Conservation (phyloP, 2,113 vertebrate species). For the Cottus gobio region DNA sequence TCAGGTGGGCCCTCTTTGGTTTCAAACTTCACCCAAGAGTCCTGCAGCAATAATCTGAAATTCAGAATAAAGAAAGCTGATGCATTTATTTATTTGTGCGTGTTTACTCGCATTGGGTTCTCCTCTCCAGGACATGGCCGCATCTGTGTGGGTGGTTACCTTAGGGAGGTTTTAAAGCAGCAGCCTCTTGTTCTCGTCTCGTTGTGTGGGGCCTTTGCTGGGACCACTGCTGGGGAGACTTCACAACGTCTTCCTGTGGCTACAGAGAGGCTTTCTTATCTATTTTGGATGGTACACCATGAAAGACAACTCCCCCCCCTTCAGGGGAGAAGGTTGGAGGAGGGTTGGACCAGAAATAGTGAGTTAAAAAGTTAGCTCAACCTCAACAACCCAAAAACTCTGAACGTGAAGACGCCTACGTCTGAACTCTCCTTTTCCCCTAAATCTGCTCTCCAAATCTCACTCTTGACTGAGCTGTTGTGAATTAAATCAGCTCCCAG, state of each 20-base stretch:
- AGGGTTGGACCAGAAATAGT: slow-evolving; percentile 1
- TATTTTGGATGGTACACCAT: slow-evolving; percentile 63
- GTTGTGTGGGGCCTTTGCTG: slow-evolving; percentile 41
- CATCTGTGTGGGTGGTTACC: slow-evolving; percentile 85
- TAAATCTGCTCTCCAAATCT: slow-evolving; percentile 22
- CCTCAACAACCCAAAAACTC: background rate
- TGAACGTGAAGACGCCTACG: background rate
- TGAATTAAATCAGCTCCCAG: slow-evolving; percentile 25
- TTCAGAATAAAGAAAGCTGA: slow-evolving; percentile 40
- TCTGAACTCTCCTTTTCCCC: slow-evolving; percentile 12
- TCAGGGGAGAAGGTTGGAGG: background rate
- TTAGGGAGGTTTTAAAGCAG: slow-evolving; percentile 78
- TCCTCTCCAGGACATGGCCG: slow-evolving; percentile 47
- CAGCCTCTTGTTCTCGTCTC: slow-evolving; percentile 35
- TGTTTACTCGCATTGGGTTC: slow-evolving; percentile 41
- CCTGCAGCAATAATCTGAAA: slow-evolving; percentile 55
- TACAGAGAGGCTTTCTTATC: slow-evolving; percentile 52
- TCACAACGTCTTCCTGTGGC: slow-evolving; percentile 47
- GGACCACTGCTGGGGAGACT: slow-evolving; percentile 49
- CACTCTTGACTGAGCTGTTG: slow-evolving; percentile 30
- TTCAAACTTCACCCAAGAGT: slow-evolving; percentile 28
- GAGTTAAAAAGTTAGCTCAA: slow-evolving; percentile 33
- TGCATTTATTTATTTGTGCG: slow-evolving; percentile 56
- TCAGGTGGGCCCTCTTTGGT: slow-evolving; percentile 12
- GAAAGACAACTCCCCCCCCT: slow-evolving; percentile 28